Evolutionary conservation across 64 coral and sea anemone species (phyloP), one percentile per base, ranked within the genome.

Genomic region (Pocillopora damicornis): DNA sequence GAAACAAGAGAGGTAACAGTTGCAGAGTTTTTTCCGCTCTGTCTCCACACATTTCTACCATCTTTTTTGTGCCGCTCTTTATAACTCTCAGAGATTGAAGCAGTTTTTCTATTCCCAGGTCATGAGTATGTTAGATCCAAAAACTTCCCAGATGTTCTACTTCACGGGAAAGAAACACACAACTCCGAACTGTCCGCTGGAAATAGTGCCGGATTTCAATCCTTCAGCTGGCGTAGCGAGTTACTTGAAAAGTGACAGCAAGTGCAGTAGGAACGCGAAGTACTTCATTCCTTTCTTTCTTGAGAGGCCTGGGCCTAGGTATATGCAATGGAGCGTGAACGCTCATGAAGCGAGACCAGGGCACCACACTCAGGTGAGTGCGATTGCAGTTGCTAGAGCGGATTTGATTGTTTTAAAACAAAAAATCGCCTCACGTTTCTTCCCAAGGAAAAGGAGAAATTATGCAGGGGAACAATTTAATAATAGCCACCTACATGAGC

Each of bases 331-430:
- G 91, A 88, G 77, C 7, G 68, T 93, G 12, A 93, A 93, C 57
- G 91, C 91, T 37, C 91, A 93, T 58, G 91, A 93, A 36, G 91
- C 91, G 7, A 93, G 87, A 58, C 91, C 91, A 77, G 91, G 91
- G 4, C 91, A 93, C 91, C 91, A 92, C 67, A 92, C 91, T 22
- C 91, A 92, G 78, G 91, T 93, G 14, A 56, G 61, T 51, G 2
- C 58, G 26, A 11, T 15, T 13, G 15, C 35, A 7, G 26, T 51
- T 14, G 59, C 9, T 25, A 42, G 7, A 51, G 42, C 42, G 20
- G 22, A 30, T 26, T 76, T 51, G 42, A 51, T 51, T 7, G 42
- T 51, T 51, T 2, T 51, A 51, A 51, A 51, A 2, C 30, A 30
- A 51, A 51, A 51, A 51, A 51, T 51, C 20, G 23, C 56, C 17